Evolutionary conservation across 1,140 invertebrate genomes (phyloP).

Genomic region (Uloborus diversus): DNA sequence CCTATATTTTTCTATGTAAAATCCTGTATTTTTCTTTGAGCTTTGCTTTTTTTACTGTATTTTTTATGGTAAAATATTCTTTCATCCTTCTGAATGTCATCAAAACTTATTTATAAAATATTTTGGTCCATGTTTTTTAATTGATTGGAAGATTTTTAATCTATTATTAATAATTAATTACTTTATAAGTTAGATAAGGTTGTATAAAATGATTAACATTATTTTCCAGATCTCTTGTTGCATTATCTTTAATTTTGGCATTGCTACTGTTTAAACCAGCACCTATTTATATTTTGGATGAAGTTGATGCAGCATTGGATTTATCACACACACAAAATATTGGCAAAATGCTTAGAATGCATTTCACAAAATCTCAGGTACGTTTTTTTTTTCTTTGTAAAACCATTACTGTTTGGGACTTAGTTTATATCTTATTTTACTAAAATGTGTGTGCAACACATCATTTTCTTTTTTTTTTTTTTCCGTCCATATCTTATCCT

Average conservation of each 20-base stretch:
- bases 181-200: neutral
- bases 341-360: conserved; percentile 91
- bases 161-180: too few relatives aligned
- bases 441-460: too few relatives aligned
- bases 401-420: neutral
- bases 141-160: too few relatives aligned
- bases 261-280: conserved; percentile 98
- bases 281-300: conserved; percentile 98
- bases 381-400: conserved; percentile 2
- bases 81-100: neutral
- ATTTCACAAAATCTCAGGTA: conserved; percentile 94
- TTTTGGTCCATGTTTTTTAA: too few relatives aligned
- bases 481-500: neutral
- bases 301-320: conserved; percentile 98
- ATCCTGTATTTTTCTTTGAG: neutral
- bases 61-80: neutral
- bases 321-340: conserved; percentile 99
- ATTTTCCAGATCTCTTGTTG: conserved; percentile 81
- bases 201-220: conserved; percentile 5
- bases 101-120: neutral
- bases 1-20: too few relatives aligned
- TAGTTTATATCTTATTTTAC: too few relatives aligned
- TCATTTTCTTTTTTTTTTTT: neutral
- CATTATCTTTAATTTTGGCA: conserved; percentile 93
- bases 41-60: neutral